Evolutionary conservation across 2,113 vertebrate genomes (phyloP), one percentile per base, ranked within the genome.

Genomic region (Plecotus auritus): DNA sequence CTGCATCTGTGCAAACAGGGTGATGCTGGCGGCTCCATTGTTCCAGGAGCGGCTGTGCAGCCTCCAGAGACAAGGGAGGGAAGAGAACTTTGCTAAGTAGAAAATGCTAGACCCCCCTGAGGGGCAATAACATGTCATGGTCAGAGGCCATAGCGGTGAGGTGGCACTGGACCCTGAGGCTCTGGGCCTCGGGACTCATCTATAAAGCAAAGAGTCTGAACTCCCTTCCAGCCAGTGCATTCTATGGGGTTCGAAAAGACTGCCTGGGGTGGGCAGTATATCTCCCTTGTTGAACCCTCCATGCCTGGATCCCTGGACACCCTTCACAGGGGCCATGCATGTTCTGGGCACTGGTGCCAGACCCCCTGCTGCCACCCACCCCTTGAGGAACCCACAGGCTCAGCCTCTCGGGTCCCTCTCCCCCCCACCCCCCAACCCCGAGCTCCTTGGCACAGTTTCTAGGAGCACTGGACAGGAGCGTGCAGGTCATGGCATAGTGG

Each of bases 1-100:
- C 59, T n/a, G 47, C 73, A 13, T 28, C 49, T 66, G 22, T 16
- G 8, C 72, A 28, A 67, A 9, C 37, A 64, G 45, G 51, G 28
- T 32, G 2, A 0, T 4, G 37, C 23, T 17, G 42, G 16, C 3
- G 8, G 7, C 56, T 59, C 69, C 22, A 0, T 8, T 49, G n/a
- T 18, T 11, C 61, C 72, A 23, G 20, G 37, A 28, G 28, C 11
- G 14, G 47, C 89, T 6, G 28, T 10, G n/a, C 7, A n/a, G 9
- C 18, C 37, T 59, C 61, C 2, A 1, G 14, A 37, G 49, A 88
- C 78, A 37, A 23, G 47, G 12, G 20, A 26, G 45, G 32, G 37
- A 2, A 61, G 32, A 37, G 13, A 35, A 76, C 26, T 80, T 47
- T 61, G 86, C 86, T 76, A 16, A 9, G n/a, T 13, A 45, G 87